Percentiles rank a stretch among this genome's conserved stretches.
These are phyloP conservation scores for Melanargia galathea DNA, from an alignment of 2,888 invertebrate genomes.

Conservation along the genomic window DNA sequence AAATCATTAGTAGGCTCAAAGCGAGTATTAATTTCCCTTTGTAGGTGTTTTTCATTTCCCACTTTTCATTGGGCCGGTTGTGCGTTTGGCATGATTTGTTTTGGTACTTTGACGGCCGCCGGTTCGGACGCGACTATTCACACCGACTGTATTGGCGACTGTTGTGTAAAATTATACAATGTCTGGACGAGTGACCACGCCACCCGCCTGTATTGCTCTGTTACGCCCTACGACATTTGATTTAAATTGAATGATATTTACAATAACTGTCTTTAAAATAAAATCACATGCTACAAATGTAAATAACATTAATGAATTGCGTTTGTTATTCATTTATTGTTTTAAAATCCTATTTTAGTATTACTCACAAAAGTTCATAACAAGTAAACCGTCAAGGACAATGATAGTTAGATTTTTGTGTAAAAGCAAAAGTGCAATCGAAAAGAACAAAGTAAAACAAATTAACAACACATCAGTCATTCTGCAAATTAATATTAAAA, in stretches of 20 bases:
- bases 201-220: conserved; percentile 42
- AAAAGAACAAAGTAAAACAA: conserved; percentile 34
- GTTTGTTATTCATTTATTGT: no score
- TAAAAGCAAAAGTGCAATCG: conserved; percentile 9
- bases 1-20: conserved; percentile 13
- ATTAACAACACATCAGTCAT: conserved; percentile 42
- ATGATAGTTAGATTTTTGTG: background rate
- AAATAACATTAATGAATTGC: background rate
- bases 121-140: conserved; percentile 69
- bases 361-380: no score
- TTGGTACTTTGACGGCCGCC: conserved; percentile 63
- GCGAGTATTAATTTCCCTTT: conserved; percentile 54
- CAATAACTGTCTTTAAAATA: background rate
- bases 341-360: no score
- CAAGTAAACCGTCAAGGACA: background rate
- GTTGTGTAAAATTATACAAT: conserved; percentile 75
- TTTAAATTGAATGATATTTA: conserved; percentile 19
- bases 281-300: background rate
- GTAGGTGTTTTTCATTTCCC: conserved; percentile 61
- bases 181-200: conserved; percentile 65
- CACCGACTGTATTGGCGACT: conserved; percentile 57
- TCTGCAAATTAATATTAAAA: conserved; percentile 42
- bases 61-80: conserved; percentile 62
- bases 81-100: conserved; percentile 79
- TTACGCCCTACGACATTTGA: conserved; percentile 54